These are phyloP conservation scores for Oriolus oriolus DNA, from an alignment of 2,113 vertebrate genomes.

Conservation along the genomic window DNA sequence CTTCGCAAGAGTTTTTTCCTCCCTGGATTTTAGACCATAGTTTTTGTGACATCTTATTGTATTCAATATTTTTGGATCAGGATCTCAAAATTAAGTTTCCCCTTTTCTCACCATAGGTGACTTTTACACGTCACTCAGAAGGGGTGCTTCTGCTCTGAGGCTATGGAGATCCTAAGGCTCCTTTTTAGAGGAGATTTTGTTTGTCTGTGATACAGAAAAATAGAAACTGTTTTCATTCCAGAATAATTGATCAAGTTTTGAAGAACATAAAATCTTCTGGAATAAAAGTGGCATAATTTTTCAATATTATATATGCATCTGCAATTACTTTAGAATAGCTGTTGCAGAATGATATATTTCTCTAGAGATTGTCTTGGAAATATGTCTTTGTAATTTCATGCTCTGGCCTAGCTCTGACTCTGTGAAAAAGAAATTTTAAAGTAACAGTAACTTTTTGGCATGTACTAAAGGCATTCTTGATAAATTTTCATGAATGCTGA, in stretches of 20 bases:
- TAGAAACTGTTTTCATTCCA: not conserved
- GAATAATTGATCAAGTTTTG: not conserved
- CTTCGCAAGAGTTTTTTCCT: not conserved
- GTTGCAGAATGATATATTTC: not conserved
- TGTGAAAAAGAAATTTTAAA: not conserved
- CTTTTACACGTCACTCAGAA: not conserved
- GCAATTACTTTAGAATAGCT: not conserved
- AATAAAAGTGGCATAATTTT: not conserved
- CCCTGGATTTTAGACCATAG: not conserved
- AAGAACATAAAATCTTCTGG: not conserved
- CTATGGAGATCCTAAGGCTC: not conserved
- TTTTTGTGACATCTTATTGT: not conserved
- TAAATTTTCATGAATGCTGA: not conserved
- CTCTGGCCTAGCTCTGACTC: not conserved
- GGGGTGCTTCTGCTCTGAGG: not conserved
- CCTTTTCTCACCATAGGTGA: not conserved
- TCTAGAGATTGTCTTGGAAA: not conserved
- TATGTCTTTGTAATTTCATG: not conserved
- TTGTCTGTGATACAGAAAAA: not conserved
- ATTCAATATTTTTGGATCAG: not conserved
- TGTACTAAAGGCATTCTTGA: not conserved
- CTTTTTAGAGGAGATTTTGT: not conserved
- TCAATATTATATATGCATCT: not conserved
- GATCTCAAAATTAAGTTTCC: not conserved
- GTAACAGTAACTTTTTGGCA: not conserved